Base-by-base conservation (phyloP, 2,113 vertebrate species). In the Atractosteus spatula region DNA sequence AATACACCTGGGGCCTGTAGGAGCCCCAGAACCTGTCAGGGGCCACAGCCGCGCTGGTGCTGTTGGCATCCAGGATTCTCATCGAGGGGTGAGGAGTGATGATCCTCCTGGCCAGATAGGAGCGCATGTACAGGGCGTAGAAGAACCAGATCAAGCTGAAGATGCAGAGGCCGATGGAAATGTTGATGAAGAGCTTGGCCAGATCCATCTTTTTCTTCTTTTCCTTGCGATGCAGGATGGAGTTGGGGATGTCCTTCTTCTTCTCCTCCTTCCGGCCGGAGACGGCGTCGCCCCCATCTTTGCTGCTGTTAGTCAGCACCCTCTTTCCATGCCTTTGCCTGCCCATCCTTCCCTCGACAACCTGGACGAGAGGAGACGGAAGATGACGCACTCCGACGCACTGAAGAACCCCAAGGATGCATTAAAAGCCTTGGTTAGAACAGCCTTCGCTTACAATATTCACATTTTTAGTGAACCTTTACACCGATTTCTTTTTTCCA, bases 1-100 rank as follows among this genome's bases (percentile, higher is more conserved):
- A 95, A 81, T 97, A 98, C 8, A 98, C 92, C 71, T 97, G 95
- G 0, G 97, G 96, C 16, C 97, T 91, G 82, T 98, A 98, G 1
- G 96, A 94, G 68, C 97, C 97, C 97, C 97, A 98, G 79, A 96
- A 98, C 71, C 88, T 89, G 3, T 81, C 80, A 0, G 95, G 91
- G 0, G 94, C 84, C 17, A 91, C 91, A 1, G 80, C 71, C 0
- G 94, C 83, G n/a, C 86, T 88, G 71, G 89, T 92, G 76, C 93
- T 91, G 47, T 93, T 90, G 7, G 86, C 76, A 3, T 90, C 80
- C 0, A 96, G 81, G 45, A 91, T 88, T 1, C 75, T 81, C 2
- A 89, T 84, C 0, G 96, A 91, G 0, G 93, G 83, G 80, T 96
- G 96, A 3, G 91, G 86, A 0, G 91, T 93, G 63, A 92, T 82